Base-by-base conservation (phyloP, 2,113 vertebrate species). In the Pachyramphus minor region DNA sequence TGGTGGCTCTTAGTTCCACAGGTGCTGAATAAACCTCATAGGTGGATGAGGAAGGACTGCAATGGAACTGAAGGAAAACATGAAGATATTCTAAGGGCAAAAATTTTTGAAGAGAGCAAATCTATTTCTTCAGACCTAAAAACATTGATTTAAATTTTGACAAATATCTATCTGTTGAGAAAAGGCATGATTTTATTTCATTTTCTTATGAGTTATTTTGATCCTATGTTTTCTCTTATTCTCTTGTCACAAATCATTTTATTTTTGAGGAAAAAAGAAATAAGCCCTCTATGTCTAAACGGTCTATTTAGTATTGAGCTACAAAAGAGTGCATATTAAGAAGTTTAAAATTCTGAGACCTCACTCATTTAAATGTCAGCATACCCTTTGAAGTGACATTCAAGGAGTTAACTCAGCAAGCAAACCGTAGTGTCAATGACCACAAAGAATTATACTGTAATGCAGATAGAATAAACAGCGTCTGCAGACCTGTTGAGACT, bases 401-500 rank as follows among this genome's bases (percentile, higher is more conserved):
- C 73, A 94, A 93, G 49, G 68, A 87, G 56, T 96, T 93, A 96
- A 88, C 52, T 41, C 18, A 90, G 42, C 15, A 66, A 64, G 28
- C 9, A 76, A 82, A 83, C 5, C 25, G 24, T 6, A 84, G 19
- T 68, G 39, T 74, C 69, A 84, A 28, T 37, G 20, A n/a, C 8
- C 16, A 90, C 16, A 14, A 87, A 64, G 84, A 76, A 75, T 67
- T 4, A n/a, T 52, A 72, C n/a, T 17, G 18, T 33, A 28, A 86
- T 74, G 47, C 14, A 14, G 31, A 58, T 47, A 25, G 39, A 90
- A 94, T 94, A 62, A 95, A 74, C 30, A 90, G 58, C 69, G 39
- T 56, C 41, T 72, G 8, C 45, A 94, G 52, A 95, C n/a, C 42
- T 78, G 35, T 88, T 21, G 21, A 45, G 49, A 53, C 22, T 79